These are phyloP conservation scores for Morus bassanus DNA, from an alignment of 2,797 vertebrate species.

Conservation along the genomic window DNA sequence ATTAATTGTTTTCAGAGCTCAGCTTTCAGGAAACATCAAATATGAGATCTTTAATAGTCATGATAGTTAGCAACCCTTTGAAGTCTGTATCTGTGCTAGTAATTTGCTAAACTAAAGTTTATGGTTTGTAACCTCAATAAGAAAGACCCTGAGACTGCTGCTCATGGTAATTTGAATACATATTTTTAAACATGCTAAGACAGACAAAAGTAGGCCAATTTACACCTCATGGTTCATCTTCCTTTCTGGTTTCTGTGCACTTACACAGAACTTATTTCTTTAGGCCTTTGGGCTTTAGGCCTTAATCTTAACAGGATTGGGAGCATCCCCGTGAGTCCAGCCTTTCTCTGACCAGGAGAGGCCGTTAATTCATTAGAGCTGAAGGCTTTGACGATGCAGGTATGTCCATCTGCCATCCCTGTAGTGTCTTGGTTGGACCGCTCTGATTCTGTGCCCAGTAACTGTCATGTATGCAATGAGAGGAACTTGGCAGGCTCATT, in stretches of 20 bases:
- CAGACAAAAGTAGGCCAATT: background rate
- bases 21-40: background rate
- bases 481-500: background rate
- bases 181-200: background rate
- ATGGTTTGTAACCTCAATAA: background rate
- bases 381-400: background rate
- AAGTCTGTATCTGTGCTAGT: background rate
- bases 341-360: background rate
- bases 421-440: accelerated
- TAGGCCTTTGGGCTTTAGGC: background rate
- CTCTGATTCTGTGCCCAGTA: background rate
- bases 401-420: accelerated
- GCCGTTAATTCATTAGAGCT: background rate
- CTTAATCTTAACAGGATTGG: background rate
- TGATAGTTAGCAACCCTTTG: background rate
- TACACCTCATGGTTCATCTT: background rate
- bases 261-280: background rate
- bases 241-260: background rate
- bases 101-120: background rate
- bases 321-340: background rate
- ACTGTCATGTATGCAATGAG: background rate
- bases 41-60: background rate
- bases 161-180: background rate
- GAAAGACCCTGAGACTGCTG: background rate
- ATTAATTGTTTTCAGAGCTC: background rate